Conservation (phyloP, 2,113 vertebrate species). For the Ailurus styani region DNA sequence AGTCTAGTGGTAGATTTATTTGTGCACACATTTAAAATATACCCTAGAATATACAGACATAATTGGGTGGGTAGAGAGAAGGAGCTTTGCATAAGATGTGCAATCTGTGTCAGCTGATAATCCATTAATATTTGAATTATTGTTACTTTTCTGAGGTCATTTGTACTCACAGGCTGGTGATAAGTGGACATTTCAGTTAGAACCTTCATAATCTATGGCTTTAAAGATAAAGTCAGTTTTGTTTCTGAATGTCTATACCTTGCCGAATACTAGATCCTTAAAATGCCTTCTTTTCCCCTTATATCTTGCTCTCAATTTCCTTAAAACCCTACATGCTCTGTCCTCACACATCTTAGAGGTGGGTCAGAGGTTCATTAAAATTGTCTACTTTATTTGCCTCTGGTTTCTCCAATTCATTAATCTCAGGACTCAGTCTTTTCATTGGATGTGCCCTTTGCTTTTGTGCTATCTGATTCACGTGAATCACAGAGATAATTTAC, state of each 20-base stretch:
- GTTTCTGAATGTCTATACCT: neutral
- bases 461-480: constrained; percentile 17
- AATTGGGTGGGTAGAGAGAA: neutral
- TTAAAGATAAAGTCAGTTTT: neutral
- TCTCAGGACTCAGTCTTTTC: constrained; percentile 19
- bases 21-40: neutral
- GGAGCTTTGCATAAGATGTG: neutral
- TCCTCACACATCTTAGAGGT: neutral
- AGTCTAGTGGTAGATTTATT: neutral
- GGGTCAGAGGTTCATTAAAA: constrained; percentile 37
- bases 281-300: neutral
- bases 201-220: neutral
- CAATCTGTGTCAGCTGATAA: neutral
- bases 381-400: constrained; percentile 15
- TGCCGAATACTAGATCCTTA: neutral
- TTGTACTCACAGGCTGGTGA: neutral
- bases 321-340: neutral
- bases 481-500: constrained; percentile 1
- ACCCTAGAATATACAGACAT: neutral
- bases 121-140: neutral
- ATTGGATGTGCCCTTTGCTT: constrained; percentile 19
- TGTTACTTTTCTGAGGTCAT: neutral
- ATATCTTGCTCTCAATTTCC: neutral
- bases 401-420: constrained; percentile 15
- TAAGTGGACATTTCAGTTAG: neutral